These are phyloP conservation scores for Passer montanus DNA, from an alignment of 2,113 vertebrate species.

Conservation along the genomic window DNA sequence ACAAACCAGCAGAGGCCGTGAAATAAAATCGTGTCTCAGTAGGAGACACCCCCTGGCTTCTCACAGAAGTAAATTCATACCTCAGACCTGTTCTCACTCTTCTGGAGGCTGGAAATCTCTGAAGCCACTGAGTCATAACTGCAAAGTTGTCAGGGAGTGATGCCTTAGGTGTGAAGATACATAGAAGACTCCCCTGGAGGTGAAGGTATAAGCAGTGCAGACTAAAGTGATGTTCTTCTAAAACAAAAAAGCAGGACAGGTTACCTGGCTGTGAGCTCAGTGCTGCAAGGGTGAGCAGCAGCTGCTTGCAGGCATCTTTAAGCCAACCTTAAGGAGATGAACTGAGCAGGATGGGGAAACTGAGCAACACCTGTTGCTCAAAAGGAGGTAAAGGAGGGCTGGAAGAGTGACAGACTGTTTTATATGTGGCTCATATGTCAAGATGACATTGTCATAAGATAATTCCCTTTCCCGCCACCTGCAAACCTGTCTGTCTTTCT, in stretches of 20 bases:
- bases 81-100: not conserved
- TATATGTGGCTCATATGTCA: not conserved
- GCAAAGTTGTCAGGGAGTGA: not conserved
- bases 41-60: not conserved
- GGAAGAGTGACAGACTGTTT: not conserved
- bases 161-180: not conserved
- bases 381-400: not conserved
- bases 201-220: not conserved
- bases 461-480: not conserved
- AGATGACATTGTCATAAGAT: not conserved
- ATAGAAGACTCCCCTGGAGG: not conserved
- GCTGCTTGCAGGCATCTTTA: not conserved
- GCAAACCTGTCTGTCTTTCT: not conserved
- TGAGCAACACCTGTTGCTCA: not conserved
- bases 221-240: not conserved
- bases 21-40: not conserved
- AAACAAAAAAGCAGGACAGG: not conserved
- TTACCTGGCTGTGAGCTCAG: not conserved
- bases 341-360: not conserved
- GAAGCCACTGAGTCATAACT: not conserved
- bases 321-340: not conserved
- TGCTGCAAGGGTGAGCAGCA: not conserved
- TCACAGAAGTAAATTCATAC: not conserved
- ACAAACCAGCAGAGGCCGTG: not conserved
- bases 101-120: not conserved